These are phyloP conservation scores for Clarias platycephalus DNA, from an alignment of 2,797 vertebrate species.

Conservation along the genomic window DNA sequence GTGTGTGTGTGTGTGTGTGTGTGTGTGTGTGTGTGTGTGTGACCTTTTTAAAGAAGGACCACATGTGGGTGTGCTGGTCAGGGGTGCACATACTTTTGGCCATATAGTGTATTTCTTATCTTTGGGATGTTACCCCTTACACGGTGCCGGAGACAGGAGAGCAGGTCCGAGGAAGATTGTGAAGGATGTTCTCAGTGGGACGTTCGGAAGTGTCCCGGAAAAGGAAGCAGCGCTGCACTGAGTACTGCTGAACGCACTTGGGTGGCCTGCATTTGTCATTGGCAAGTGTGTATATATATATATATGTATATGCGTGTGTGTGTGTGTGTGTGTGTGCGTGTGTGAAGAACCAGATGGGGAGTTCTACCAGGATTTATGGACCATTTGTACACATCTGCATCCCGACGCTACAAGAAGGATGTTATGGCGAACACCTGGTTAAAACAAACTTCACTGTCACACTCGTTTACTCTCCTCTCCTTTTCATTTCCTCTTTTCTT, in stretches of 20 bases:
- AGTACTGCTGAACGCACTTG: slow-evolving; percentile 52
- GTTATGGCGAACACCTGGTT: slow-evolving; percentile 42
- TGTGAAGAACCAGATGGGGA: slow-evolving; percentile 13
- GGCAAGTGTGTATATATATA: slow-evolving; percentile 25
- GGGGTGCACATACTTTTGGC: too few relatives aligned
- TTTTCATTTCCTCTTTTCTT: not conserved
- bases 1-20: too few relatives aligned
- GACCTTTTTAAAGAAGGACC: too few relatives aligned
- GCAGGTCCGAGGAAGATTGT: not conserved
- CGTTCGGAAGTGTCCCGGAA: not conserved
- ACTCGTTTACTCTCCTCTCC: not conserved
- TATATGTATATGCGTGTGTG: slow-evolving; percentile 12
- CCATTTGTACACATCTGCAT: slow-evolving; percentile 22
- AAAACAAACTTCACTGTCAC: not conserved
- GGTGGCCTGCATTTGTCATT: slow-evolving; percentile 68
- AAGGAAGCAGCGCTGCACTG: not conserved
- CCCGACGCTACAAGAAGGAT: slow-evolving; percentile 29
- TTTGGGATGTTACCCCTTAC: too few relatives aligned
- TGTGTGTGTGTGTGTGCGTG: slow-evolving; percentile 18
- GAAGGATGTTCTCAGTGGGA: slow-evolving; percentile 18
- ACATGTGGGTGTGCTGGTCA: too few relatives aligned
- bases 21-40: too few relatives aligned
- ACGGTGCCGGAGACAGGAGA: too few relatives aligned
- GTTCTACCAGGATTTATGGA: slow-evolving; percentile 35
- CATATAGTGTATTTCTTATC: too few relatives aligned